Percentiles rank a stretch among this genome's conserved stretches.
These are phyloP conservation scores for Progne subis DNA, from an alignment of 2,113 vertebrate species.

Conservation along the genomic window DNA sequence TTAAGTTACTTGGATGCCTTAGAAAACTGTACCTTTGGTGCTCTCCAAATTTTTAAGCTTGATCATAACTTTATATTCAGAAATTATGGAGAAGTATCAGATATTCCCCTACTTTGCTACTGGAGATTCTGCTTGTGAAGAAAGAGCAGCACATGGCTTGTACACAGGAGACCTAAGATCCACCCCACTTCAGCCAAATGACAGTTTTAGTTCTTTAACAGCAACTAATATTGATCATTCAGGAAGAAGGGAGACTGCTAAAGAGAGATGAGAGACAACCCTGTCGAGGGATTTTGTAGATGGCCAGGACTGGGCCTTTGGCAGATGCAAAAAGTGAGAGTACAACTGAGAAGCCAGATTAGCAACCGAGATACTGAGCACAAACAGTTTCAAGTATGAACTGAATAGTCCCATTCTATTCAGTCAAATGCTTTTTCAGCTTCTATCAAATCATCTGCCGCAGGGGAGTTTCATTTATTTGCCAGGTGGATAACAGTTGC, in stretches of 20 bases:
- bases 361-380: neutral
- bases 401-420: slow-evolving; percentile 56
- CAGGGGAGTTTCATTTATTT: slow-evolving; percentile 40
- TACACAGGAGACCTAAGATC: neutral
- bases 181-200: neutral
- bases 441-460: slow-evolving; percentile 55
- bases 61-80: neutral
- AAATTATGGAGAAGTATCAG: neutral
- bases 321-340: slow-evolving; percentile 14
- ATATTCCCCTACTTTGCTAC: accelerated
- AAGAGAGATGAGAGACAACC: neutral
- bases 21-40: neutral
- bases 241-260: neutral
- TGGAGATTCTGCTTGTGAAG: neutral
- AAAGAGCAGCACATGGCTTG: neutral
- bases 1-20: neutral
- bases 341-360: slow-evolving; percentile 38
- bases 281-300: neutral
- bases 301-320: neutral
- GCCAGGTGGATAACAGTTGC: slow-evolving; percentile 64
- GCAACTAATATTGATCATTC: neutral
- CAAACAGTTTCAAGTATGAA: slow-evolving; percentile 12
- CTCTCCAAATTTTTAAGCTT: neutral
- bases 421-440: slow-evolving; percentile 52
- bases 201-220: neutral